Evolutionary conservation across 2,113 vertebrate genomes (phyloP).

Genomic region (Periophthalmus modestus): DNA sequence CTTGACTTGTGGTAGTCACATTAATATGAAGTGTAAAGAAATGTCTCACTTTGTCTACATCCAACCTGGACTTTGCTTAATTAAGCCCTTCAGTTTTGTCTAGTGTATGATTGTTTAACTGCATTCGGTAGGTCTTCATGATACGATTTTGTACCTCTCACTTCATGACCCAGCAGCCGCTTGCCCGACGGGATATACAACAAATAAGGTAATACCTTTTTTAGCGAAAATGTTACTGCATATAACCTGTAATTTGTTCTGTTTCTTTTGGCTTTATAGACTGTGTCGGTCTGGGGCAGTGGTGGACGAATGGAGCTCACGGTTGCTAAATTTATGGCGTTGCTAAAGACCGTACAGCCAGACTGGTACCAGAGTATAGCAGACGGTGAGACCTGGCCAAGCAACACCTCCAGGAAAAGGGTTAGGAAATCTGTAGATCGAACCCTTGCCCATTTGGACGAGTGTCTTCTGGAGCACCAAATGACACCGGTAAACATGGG

Average conservation of each 20-base stretch:
- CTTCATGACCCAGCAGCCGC: slow-evolving; percentile 83
- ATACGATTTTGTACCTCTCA: slow-evolving; percentile 86
- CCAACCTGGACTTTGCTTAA: not conserved
- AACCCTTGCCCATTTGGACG: slow-evolving; percentile 87
- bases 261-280: slow-evolving; percentile 67
- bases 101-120: slow-evolving; percentile 5
- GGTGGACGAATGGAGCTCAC: slow-evolving; percentile 92
- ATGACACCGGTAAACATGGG: slow-evolving; percentile 78
- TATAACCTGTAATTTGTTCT: not conserved
- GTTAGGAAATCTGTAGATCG: slow-evolving; percentile 91
- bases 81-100: not conserved
- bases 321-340: slow-evolving; percentile 86
- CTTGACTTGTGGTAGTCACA: slow-evolving; percentile 15
- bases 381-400: slow-evolving; percentile 87
- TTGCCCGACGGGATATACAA: slow-evolving; percentile 85
- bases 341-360: slow-evolving; percentile 84
- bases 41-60: not conserved
- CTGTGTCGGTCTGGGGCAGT: slow-evolving; percentile 89
- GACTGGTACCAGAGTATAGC: slow-evolving; percentile 95
- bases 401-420: slow-evolving; percentile 81
- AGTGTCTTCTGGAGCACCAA: slow-evolving; percentile 83
- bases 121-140: slow-evolving; percentile 83
- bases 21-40: slow-evolving; percentile 29
- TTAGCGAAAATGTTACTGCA: not conserved
- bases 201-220: slow-evolving; percentile 84